phyloP scores from a whole-genome alignment of 2,888 invertebrate genomes.

The Anodontia alba region DNA sequence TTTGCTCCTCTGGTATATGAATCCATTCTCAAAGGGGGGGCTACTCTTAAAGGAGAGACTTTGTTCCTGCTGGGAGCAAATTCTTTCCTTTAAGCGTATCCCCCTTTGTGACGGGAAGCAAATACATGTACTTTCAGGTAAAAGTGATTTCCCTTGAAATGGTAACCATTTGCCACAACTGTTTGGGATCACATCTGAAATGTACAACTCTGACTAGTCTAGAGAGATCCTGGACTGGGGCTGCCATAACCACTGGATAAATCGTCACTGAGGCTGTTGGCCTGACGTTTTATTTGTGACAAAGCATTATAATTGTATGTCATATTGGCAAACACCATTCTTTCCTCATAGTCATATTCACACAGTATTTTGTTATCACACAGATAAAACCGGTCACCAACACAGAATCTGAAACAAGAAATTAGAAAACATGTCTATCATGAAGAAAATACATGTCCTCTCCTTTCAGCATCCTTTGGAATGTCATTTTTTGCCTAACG shows the following conservation, averaged over 20 bases:
- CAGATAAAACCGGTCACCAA: conserved; percentile 96
- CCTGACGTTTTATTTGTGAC: conserved; percentile 89
- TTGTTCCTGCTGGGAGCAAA: too few species aligned
- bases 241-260: conserved; percentile 93
- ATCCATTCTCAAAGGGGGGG: too few species aligned
- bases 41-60: too few species aligned
- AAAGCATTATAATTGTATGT: conserved; percentile 89
- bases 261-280: conserved; percentile 87
- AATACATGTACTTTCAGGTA: too few species aligned
- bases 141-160: too few species aligned
- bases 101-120: too few species aligned
- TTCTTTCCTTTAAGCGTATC: too few species aligned
- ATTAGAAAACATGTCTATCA: not conserved
- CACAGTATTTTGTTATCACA: conserved; percentile 97
- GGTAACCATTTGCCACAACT: too few species aligned
- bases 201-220: conserved; percentile 63
- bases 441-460: too few species aligned
- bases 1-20: too few species aligned
- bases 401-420: conserved; percentile 92
- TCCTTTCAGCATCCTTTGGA: too few species aligned
- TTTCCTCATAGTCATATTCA: conserved; percentile 97
- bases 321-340: conserved; percentile 95
- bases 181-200: not conserved
- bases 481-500: too few species aligned
- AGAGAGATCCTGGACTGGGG: conserved; percentile 86